Evolutionary conservation across 2,888 invertebrate species (phyloP).

Genomic region (Gryllus longicercus): DNA sequence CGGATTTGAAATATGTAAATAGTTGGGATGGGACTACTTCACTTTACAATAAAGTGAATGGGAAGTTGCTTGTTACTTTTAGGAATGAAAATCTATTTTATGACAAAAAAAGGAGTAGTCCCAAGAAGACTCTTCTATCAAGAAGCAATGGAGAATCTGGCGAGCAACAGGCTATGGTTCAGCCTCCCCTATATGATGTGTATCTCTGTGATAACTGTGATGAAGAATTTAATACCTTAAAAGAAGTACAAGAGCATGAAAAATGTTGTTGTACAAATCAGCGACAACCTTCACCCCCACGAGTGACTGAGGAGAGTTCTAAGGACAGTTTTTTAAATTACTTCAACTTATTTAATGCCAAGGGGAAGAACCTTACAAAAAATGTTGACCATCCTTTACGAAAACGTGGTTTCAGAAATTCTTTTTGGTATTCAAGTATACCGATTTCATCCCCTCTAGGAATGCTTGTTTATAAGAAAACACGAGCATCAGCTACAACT

Average conservation of each 20-base stretch:
- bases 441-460: constrained; percentile 29
- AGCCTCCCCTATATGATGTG: constrained; percentile 54
- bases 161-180: background rate
- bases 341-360: background rate
- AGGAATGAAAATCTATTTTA: constrained; percentile 67
- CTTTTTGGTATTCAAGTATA: constrained; percentile 2
- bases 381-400: background rate
- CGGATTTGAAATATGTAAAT: constrained; percentile 64
- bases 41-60: constrained; percentile 61
- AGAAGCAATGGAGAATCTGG: background rate
- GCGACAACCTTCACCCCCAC: background rate
- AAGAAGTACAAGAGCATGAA: constrained; percentile 50
- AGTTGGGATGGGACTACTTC: constrained; percentile 72
- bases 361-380: background rate
- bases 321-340: background rate
- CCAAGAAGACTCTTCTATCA: background rate
- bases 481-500: background rate
- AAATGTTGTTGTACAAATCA: background rate
- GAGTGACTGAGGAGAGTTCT: background rate
- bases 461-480: constrained; percentile 18
- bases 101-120: background rate
- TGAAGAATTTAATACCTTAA: constrained; percentile 62
- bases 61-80: constrained; percentile 68
- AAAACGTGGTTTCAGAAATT: background rate
- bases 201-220: constrained; percentile 74